Evolutionary conservation across 1,140 invertebrate species (phyloP), one percentile per base, ranked within the genome.

Genomic region (Danaus melanippus): DNA sequence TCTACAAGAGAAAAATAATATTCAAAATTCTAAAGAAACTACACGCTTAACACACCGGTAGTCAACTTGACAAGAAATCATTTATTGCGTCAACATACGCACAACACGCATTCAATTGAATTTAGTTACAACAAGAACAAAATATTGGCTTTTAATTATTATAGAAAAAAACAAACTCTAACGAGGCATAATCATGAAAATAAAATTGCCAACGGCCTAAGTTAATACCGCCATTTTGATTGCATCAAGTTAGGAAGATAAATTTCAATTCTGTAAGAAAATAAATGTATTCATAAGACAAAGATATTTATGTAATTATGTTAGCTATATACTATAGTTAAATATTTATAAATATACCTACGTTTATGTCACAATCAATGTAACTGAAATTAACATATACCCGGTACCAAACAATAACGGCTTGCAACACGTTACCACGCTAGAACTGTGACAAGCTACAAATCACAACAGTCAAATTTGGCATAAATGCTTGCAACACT

Each of bases 221-320:
- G 51, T 56, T 56, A 58, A 56, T 69, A 67, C 65, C 72, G 72
- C 72, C 72, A 75, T 75, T 75, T 75, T 75, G 72, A 64, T 61
- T 67, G 40, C 15, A 55, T 50, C 15, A 21, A 60, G 12, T 39
- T 12, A 53, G 47, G 52, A 39, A 46, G 47, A 54, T 39, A 53
- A 47, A 48, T 46, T 47, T 46, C 42, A n/a, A 32, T 1, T 32
- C 21, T 32, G 21, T 32, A 32, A 32, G 21, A 7, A 32, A 32
- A 32, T 32, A 32, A 32, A 32, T 7, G 21, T 32, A 32, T 32
- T 32, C 21, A 0, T 32, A 32, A 32, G 2, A 32, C 6, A 32
- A 32, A 32, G 7, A 0, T 32, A 32, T 32, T 5, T 32, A 32
- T 32, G 21, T 32, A 32, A 7, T 8, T 32, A 32, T 4, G 7